phyloP scores from a whole-genome alignment of 2,113 vertebrate species.

The Okapia johnstoni region DNA sequence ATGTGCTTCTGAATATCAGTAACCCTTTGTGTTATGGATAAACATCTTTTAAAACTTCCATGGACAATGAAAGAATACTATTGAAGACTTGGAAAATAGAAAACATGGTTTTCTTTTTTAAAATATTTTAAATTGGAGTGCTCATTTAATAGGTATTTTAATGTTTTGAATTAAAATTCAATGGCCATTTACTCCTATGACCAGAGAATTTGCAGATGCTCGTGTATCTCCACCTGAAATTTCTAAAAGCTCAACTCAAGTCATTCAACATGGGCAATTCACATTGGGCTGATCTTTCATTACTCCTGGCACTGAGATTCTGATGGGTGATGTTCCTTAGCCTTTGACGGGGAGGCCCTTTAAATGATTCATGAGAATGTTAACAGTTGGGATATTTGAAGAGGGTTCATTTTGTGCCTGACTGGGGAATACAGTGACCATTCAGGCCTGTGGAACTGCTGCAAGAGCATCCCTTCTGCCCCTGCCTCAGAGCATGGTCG shows the following conservation, averaged over 20 bases:
- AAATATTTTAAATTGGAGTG: background rate
- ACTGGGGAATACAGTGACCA: background rate
- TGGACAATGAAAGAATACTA: background rate
- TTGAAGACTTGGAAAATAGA: background rate
- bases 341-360: background rate
- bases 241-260: conserved; percentile 20
- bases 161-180: conserved; percentile 40
- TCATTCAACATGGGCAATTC: background rate
- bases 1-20: background rate
- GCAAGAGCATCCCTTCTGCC: background rate
- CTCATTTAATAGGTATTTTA: conserved; percentile 34
- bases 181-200: background rate
- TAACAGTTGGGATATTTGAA: background rate
- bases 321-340: background rate
- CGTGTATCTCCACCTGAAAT: background rate
- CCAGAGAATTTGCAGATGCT: conserved; percentile 35
- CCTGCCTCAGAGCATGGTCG: background rate
- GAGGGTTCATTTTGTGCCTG: background rate
- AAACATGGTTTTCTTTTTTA: background rate
- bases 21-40: background rate
- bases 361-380: background rate
- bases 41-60: background rate
- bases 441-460: background rate
- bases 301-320: background rate
- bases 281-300: background rate